Evolutionary conservation across 2,113 vertebrate species (phyloP).

Genomic region (Isurus oxyrinchus): DNA sequence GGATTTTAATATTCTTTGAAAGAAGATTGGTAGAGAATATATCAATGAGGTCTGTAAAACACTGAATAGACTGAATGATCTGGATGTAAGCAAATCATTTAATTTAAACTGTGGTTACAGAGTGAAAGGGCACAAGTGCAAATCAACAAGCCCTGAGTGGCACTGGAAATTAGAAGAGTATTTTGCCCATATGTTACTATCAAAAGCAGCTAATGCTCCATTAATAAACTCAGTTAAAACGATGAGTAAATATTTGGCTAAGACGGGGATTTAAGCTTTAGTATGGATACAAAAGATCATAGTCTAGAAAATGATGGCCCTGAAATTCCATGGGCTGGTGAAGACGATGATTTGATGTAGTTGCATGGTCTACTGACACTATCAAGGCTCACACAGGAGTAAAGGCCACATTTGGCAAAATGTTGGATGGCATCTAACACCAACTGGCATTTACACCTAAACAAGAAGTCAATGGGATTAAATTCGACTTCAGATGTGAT

Average conservation of each 20-base stretch:
- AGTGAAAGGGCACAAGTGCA: background rate
- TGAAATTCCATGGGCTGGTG: background rate
- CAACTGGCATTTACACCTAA: background rate
- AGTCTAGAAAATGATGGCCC: background rate
- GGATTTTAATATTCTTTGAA: background rate
- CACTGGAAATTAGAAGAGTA: background rate
- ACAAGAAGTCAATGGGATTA: background rate
- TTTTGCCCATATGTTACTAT: background rate
- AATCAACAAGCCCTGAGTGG: background rate
- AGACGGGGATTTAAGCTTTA: background rate
- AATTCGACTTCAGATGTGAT: background rate
- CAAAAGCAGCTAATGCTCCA: background rate
- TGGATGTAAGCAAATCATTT: background rate
- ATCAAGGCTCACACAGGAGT: background rate
- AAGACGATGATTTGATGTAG: background rate
- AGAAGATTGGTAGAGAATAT: background rate
- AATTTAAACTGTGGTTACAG: slow-evolving; percentile 2
- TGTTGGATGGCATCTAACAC: background rate
- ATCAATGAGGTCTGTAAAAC: background rate
- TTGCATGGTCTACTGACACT: background rate
- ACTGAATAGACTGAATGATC: slow-evolving; percentile 15
- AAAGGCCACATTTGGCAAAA: background rate
- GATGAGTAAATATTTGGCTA: background rate
- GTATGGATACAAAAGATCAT: background rate
- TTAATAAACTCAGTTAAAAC: background rate